Evolutionary conservation across 2,113 vertebrate species (phyloP).

Genomic region (Corythaixoides concolor): DNA sequence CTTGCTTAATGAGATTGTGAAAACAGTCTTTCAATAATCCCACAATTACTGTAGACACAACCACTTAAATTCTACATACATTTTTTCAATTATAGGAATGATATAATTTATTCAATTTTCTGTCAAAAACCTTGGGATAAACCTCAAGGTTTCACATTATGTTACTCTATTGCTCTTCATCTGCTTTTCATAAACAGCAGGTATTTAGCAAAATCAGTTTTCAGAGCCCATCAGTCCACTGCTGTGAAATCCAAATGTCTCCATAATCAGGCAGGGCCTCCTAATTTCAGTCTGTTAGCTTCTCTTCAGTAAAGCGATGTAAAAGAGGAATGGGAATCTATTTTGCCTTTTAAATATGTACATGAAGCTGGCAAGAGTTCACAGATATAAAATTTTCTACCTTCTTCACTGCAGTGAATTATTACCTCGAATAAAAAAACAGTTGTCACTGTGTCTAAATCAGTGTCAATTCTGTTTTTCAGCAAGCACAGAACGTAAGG

Average conservation of each 20-base stretch:
- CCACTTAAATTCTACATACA: neutral
- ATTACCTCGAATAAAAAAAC: neutral
- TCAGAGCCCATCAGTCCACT: neutral
- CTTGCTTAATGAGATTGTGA: neutral
- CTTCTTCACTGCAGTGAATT: neutral
- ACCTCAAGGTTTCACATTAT: neutral
- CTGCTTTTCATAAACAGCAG: neutral
- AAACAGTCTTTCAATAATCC: neutral
- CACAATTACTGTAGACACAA: neutral
- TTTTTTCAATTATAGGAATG: neutral
- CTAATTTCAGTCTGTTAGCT: neutral
- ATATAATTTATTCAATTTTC: neutral
- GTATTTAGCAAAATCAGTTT: neutral
- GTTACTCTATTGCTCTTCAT: neutral
- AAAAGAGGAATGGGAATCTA: neutral
- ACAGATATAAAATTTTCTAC: neutral
- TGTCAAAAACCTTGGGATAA: neutral
- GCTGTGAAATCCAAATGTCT: neutral
- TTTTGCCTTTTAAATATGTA: neutral
- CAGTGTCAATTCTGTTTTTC: neutral
- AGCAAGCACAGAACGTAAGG: neutral
- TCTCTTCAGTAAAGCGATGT: neutral
- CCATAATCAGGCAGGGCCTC: neutral
- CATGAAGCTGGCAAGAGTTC: neutral
- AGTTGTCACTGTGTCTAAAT: neutral